A percentile compares a stretch with the other conserved stretches of the same genome.
Evolutionary conservation across 2,113 vertebrate genomes (phyloP).

Genomic region (Podarcis cretensis): DNA sequence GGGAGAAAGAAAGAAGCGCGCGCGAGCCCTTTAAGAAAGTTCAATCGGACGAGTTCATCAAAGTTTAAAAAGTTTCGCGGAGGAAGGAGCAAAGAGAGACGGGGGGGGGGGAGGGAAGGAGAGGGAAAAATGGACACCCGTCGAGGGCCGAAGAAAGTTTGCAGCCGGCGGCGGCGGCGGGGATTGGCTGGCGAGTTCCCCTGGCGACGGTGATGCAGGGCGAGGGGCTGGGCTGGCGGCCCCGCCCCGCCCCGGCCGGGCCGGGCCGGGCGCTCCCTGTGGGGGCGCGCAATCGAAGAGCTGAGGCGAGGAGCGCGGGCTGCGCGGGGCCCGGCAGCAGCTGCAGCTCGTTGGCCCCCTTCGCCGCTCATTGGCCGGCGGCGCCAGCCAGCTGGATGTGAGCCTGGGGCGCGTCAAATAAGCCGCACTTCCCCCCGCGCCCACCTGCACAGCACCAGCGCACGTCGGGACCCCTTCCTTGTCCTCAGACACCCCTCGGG

Average conservation of each 20-base stretch:
- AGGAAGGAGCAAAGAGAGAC: conserved; percentile 5
- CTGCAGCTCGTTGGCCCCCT: conserved; percentile 41
- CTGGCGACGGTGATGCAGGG: conserved; percentile 48
- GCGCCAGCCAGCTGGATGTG: conserved; percentile 15
- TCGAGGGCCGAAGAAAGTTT: not conserved
- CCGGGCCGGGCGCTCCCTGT: conserved; percentile 52
- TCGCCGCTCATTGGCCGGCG: conserved; percentile 37
- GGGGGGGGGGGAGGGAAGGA: conserved; percentile 21
- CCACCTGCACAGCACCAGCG: conserved; percentile 48
- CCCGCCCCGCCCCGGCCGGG: conserved; percentile 42
- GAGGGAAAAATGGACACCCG: not conserved
- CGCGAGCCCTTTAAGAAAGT: conserved; percentile 77
- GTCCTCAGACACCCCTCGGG: not conserved
- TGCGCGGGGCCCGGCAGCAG: conserved; percentile 20
- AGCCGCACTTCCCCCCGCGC: conserved; percentile 38
- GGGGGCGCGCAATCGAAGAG: conserved; percentile 12
- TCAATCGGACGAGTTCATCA: conserved; percentile 64
- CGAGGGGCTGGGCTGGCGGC: conserved; percentile 46
- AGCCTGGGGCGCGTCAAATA: conserved; percentile 3
- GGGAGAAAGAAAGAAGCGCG: not conserved
- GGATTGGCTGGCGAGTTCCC: conserved; percentile 72
- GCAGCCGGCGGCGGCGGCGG: conserved; percentile 32
- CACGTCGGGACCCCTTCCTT: conserved; percentile 7
- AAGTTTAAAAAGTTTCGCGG: conserved; percentile 74
- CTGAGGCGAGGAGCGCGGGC: not conserved